Base-by-base conservation (phyloP, 2,797 vertebrate species). In the Helostoma temminkii region DNA sequence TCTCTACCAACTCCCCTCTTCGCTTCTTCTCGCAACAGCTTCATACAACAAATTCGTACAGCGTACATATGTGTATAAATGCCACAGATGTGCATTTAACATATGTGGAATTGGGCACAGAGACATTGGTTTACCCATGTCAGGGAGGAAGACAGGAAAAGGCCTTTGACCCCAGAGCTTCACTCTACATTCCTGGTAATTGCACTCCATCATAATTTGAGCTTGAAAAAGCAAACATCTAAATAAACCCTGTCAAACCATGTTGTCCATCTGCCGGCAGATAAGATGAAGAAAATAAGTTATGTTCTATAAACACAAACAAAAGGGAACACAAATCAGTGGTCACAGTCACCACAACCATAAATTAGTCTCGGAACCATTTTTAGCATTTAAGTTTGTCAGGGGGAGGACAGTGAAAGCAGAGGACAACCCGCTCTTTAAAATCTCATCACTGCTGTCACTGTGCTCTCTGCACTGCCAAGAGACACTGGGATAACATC, bases 231-330 rank as follows among this genome's bases (percentile, higher is more conserved):
- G 85, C 82, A 90, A 90, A 89, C 84, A 87, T 92, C 88, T 91
- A 94, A 94, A 94, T 92, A 94, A 93, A 91, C 86, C 88, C 83
- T 73, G 88, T 90, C 83, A 87, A 85, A 86, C 85, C 84, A 80
- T 88, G 87, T 83, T 90, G 89, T 93, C 89, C 85, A 90, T 93
- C 90, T 81, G 72, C 78, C 56, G 37, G 71, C 82, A 90, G 93
- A 93, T 92, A 92, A 91, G 86, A 93, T 80, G 87, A 79, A 78
- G 76, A 86, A 87, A 90, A 91, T 75, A 89, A 91, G 82, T 63
- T 82, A 76, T 84, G 90, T 89, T 93, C 91, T 88, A 88, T 90
- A 93, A 94, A 95, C 93, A 94, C 89, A 94, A 91, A 94, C 92
- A 94, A 48, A 71, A 57, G 73, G 67, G 75, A 89, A 91, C 86